Percentiles rank a stretch among this genome's conserved stretches.
Conservation (phyloP, 1,140 invertebrate species). For the Aphelinus atriplicis region DNA sequence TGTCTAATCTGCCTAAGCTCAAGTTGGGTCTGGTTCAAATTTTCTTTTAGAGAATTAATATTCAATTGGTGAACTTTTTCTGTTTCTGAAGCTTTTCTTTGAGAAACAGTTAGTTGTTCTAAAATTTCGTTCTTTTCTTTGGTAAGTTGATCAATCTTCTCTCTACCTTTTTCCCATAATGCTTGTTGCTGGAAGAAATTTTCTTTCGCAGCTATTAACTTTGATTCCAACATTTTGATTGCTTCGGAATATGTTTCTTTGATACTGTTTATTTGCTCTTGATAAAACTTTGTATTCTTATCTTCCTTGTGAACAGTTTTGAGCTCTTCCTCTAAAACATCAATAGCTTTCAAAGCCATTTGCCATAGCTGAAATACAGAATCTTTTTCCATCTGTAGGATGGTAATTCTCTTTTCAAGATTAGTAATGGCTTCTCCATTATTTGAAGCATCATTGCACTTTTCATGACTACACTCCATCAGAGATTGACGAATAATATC, state of each 20-base stretch:
- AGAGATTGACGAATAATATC: slow-evolving; percentile 47
- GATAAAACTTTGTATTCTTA: slow-evolving; percentile 50
- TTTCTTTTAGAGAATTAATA: slow-evolving; percentile 49
- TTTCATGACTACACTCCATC: slow-evolving; percentile 44
- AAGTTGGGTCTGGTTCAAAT: slow-evolving; percentile 46
- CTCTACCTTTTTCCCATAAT: slow-evolving; percentile 51
- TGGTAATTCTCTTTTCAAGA: slow-evolving; percentile 55
- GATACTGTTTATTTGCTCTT: slow-evolving; percentile 55
- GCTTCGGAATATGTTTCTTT: slow-evolving; percentile 62
- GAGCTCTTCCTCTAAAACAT: slow-evolving; percentile 68
- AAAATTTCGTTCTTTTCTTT: slow-evolving; percentile 52
- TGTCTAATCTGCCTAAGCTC: slow-evolving; percentile 49
- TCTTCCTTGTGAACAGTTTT: slow-evolving; percentile 61
- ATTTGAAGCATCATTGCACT: slow-evolving; percentile 40
- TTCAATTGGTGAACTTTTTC: slow-evolving; percentile 49
- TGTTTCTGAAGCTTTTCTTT: slow-evolving; percentile 48
- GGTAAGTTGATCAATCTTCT: slow-evolving; percentile 51
- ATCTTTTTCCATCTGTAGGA: slow-evolving; percentile 67
- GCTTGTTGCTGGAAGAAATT: slow-evolving; percentile 59
- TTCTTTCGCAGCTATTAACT: slow-evolving; percentile 57
- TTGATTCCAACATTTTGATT: slow-evolving; percentile 59
- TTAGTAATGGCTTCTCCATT: slow-evolving; percentile 51
- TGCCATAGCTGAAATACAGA: slow-evolving; percentile 70
- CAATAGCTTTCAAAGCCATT: slow-evolving; percentile 69
- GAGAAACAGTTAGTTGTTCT: slow-evolving; percentile 42